These are phyloP conservation scores for Scaptomyza tumidula DNA, from an alignment of 2,888 invertebrate genomes.

Conservation along the genomic window DNA sequence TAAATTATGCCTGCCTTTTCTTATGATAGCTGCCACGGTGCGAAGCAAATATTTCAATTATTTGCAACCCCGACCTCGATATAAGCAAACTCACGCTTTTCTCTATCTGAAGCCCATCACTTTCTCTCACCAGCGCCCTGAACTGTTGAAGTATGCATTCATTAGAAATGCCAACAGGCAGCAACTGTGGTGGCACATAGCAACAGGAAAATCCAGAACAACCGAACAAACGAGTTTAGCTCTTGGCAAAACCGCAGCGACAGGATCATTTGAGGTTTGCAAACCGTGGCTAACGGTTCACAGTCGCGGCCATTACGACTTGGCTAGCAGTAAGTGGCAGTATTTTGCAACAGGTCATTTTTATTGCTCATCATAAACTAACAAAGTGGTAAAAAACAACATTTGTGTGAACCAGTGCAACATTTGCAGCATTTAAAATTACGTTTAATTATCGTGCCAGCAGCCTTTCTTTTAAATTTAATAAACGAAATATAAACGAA, in stretches of 20 bases:
- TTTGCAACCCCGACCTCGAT: conserved; percentile 62
- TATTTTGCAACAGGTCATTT: conserved; percentile 13
- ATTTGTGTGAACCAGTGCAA: conserved; percentile 24
- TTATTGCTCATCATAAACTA: conserved; percentile 1
- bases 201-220: not conserved
- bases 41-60: conserved; percentile 81
- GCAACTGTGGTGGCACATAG: conserved; percentile 18
- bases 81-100: conserved; percentile 17
- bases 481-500: conserved; percentile 37
- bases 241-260: conserved; percentile 64
- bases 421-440: conserved; percentile 6
- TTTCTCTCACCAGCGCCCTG: not conserved
- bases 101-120: not conserved
- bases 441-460: not conserved
- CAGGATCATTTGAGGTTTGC: conserved; percentile 83
- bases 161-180: conserved; percentile 67
- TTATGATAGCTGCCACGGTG: conserved; percentile 38
- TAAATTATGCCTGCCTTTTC: not conserved
- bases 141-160: conserved; percentile 67
- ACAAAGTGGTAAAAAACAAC: conserved; percentile 12
- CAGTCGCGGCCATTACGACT: conserved; percentile 45
- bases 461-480: not conserved
- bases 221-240: conserved; percentile 78
- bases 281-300: conserved; percentile 76
- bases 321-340: conserved; percentile 39